These are phyloP conservation scores for Tachina fera DNA, from an alignment of 2,888 invertebrate species.

Conservation along the genomic window DNA sequence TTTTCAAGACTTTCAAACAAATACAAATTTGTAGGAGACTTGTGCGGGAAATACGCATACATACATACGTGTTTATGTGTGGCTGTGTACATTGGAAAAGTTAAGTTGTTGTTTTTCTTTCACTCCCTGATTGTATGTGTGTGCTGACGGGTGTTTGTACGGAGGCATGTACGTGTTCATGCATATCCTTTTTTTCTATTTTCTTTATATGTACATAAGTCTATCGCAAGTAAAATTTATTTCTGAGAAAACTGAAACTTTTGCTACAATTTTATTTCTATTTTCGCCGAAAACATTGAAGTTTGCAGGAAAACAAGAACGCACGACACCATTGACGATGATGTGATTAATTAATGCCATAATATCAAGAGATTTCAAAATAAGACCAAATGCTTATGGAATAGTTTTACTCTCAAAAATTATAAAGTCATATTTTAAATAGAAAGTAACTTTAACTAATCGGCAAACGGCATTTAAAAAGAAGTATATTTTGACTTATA, in stretches of 20 bases:
- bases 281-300: not conserved
- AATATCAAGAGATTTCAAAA: too few species aligned
- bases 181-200: not conserved
- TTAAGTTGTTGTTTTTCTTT: conserved; percentile 3
- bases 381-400: too few species aligned
- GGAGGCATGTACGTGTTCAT: conserved; percentile 16
- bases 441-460: too few species aligned
- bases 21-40: not conserved
- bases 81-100: not conserved
- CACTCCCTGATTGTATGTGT: not conserved
- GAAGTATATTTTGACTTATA: too few species aligned
- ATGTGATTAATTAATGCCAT: not conserved
- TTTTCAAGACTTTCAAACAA: conserved; percentile 12
- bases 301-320: not conserved
- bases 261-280: not conserved
- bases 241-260: not conserved
- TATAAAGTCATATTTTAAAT: too few species aligned
- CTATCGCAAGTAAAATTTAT: not conserved
- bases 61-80: not conserved
- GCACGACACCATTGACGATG: not conserved
- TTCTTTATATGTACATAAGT: not conserved
- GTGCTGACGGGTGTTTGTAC: not conserved
- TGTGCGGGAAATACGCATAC: too few species aligned
- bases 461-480: too few species aligned
- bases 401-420: too few species aligned